Conservation (phyloP, 2,888 invertebrate species). For the Caenorhabditis auriculariae region DNA sequence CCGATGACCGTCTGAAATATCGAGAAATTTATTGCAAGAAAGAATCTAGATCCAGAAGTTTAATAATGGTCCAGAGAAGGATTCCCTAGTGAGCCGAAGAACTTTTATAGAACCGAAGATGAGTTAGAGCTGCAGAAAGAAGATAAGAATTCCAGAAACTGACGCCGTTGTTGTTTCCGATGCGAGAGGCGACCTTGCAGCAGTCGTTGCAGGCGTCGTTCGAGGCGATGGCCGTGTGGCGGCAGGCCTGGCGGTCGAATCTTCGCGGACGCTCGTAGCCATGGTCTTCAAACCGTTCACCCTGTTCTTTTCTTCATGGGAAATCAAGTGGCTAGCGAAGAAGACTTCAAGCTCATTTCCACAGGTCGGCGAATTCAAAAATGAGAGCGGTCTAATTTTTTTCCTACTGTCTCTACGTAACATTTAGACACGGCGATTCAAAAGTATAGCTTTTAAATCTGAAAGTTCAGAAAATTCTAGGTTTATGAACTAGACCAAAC, state of each 20-base stretch:
- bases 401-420: too few relatives aligned
- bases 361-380: too few relatives aligned
- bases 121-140: not conserved
- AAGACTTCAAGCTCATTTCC: too few relatives aligned
- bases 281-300: too few relatives aligned
- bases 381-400: too few relatives aligned
- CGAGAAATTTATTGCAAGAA: not conserved
- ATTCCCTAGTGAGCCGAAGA: not conserved
- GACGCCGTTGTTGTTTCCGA: conserved; percentile 29
- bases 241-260: conserved; percentile 39
- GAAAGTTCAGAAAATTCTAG: too few relatives aligned
- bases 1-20: conserved; percentile 36
- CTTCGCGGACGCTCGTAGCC: conserved; percentile 14
- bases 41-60: not conserved
- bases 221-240: conserved; percentile 41
- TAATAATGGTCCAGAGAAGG: too few relatives aligned
- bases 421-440: too few relatives aligned
- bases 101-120: not conserved
- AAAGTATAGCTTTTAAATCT: too few relatives aligned
- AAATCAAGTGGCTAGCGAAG: conserved; percentile 2
- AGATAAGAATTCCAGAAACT: conserved; percentile 1
- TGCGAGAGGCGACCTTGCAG: conserved; percentile 37
- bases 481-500: too few relatives aligned
- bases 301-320: too few relatives aligned
- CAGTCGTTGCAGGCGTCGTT: conserved; percentile 45